phyloP scores from a whole-genome alignment of 2,113 vertebrate genomes.

The Pontoporia blainvillei region DNA sequence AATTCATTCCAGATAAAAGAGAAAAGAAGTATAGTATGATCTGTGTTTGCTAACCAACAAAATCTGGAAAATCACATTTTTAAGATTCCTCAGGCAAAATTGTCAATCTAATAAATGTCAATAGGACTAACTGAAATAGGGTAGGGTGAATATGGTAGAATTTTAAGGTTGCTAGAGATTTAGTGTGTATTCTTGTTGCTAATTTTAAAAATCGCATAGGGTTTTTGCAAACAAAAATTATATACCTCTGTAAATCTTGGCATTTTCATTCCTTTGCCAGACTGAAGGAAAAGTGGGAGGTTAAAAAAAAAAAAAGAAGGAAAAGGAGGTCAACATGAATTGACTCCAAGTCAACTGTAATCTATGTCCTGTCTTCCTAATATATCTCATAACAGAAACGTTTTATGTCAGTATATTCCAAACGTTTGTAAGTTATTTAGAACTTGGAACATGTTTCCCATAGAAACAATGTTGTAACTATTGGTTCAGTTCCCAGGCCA shows the following conservation, averaged over 20 bases:
- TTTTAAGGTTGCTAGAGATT: background rate
- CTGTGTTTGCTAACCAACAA: slow-evolving; percentile 59
- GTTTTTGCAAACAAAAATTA: background rate
- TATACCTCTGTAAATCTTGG: background rate
- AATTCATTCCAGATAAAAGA: slow-evolving; percentile 44
- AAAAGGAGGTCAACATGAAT: background rate
- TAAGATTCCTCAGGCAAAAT: slow-evolving; percentile 52
- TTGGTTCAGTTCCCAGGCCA: slow-evolving; percentile 43
- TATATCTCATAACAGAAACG: background rate
- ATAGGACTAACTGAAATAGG: background rate
- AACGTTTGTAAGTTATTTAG: slow-evolving; percentile 34
- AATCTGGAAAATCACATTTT: slow-evolving; percentile 58
- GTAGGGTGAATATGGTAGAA: background rate
- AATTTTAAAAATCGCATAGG: background rate
- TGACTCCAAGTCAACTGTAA: background rate
- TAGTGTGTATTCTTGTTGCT: background rate
- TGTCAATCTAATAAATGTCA: slow-evolving; percentile 45
- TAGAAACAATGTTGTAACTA: slow-evolving; percentile 58
- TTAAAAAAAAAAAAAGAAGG: background rate
- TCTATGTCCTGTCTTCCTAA: background rate
- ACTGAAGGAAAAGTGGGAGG: background rate
- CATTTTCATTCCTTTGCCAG: background rate
- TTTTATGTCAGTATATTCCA: background rate
- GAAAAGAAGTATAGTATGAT: slow-evolving; percentile 47
- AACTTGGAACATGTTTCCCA: slow-evolving; percentile 28